Base-by-base conservation (phyloP, 2,113 vertebrate genomes). In the Malurus alboscapulatus region DNA sequence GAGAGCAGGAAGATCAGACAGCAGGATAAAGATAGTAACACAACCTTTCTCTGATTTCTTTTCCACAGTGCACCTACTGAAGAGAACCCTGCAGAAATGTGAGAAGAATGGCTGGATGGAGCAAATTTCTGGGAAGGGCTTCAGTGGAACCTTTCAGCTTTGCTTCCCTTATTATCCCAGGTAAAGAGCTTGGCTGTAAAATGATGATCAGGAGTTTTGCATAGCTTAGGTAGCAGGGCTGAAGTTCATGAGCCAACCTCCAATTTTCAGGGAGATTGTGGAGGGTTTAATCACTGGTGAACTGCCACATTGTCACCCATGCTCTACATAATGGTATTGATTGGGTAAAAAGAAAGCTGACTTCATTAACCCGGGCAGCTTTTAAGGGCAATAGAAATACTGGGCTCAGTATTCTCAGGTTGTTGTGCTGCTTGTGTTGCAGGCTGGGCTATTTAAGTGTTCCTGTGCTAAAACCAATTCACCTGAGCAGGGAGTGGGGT, bases 41-140 rank as follows among this genome's bases (percentile, higher is more conserved):
- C 58, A 61, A 4, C 30, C 17, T 77, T 82, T 50, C 54, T 92
- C 9, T 72, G 72, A 72, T 63, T 71, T 84, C 50, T 30, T 25
- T 69, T 34, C 32, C 90, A 30, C 72, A 99, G 99, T 99, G 96
- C 97, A 98, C 82, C 98, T 98, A 88, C 97, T 99, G 93, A 99
- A 99, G 96, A 99, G 98, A 97, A 99, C 99, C 36, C 96, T 99
- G 95, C 98, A 98, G 77, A 99, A 99, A 96, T 99, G 99, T 88
- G 99, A 99, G 98, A 98, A 99, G 73, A 98, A 99, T 20, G 99
- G 99, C 47, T 99, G 99, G 99, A 99, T 99, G 98, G 99, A 99
- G 95, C 99, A 99, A 96, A 99, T 99, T 88, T 99, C 99, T 29
- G 99, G 99, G 40, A 99, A 99, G 77, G 99, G 99, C 58, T 99